phyloP scores from a whole-genome alignment of 2,797 vertebrate genomes.

The Squalus acanthias region DNA sequence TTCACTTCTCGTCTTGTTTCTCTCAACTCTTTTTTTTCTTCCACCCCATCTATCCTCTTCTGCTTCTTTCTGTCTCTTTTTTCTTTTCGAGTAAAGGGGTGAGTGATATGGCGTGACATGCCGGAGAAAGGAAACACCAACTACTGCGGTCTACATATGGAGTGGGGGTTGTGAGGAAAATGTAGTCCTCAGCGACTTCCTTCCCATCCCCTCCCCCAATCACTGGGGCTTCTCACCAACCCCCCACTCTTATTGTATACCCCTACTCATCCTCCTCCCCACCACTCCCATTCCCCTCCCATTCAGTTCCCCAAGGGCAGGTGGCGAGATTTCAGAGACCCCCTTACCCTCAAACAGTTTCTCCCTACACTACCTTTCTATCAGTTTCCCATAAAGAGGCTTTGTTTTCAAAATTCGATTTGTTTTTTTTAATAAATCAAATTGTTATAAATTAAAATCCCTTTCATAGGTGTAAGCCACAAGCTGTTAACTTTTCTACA shows the following conservation, averaged over 20 bases:
- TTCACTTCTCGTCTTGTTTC: neutral
- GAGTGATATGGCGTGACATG: neutral
- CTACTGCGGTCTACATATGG: neutral
- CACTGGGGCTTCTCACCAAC: neutral
- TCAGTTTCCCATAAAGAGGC: neutral
- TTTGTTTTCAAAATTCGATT: neutral
- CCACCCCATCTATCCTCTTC: neutral
- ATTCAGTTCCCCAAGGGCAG: neutral
- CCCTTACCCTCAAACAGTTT: neutral
- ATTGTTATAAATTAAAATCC: neutral
- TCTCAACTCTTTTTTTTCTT: neutral
- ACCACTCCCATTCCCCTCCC: neutral
- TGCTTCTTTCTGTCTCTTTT: neutral
- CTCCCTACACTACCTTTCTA: neutral
- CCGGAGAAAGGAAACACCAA: neutral
- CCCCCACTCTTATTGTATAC: neutral
- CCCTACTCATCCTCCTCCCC: neutral
- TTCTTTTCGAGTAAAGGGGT: neutral
- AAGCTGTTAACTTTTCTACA: too few relatives aligned
- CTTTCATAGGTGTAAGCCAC: too few relatives aligned
- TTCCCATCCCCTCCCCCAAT: neutral
- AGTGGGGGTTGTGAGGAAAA: too few relatives aligned
- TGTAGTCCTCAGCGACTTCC: too few relatives aligned
- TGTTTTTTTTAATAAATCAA: neutral
- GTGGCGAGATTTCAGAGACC: neutral